Conservation (phyloP, 2,113 vertebrate genomes). For the cattle (Bos taurus) region DNA sequence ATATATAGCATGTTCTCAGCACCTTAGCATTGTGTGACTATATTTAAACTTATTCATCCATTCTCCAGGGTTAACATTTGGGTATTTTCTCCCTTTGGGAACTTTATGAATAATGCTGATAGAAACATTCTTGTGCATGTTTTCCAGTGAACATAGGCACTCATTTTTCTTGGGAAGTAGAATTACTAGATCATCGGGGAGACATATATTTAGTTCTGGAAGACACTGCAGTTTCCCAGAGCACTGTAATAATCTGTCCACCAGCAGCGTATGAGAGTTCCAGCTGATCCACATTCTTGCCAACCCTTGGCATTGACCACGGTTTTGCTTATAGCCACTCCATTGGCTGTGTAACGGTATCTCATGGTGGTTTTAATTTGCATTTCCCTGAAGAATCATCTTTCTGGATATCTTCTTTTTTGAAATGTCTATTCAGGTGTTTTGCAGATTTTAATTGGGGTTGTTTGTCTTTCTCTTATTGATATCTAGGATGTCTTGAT, state of each 20-base stretch:
- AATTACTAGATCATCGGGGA: neutral
- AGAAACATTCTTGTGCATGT: neutral
- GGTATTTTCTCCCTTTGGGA: neutral
- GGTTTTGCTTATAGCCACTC: neutral
- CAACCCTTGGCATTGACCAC: neutral
- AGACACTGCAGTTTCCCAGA: neutral
- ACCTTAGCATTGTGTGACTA: neutral
- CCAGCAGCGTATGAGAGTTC: neutral
- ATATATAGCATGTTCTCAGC: neutral
- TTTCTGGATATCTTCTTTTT: neutral
- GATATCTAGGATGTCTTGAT: neutral
- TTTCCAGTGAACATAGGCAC: neutral
- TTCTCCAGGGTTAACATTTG: neutral
- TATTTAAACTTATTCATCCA: neutral
- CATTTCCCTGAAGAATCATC: neutral
- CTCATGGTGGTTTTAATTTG: neutral
- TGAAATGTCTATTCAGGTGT: conserved; percentile 24
- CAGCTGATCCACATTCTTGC: neutral
- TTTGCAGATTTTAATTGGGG: neutral
- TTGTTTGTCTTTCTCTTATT: neutral
- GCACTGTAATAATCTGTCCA: neutral
- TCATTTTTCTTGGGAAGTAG: neutral
- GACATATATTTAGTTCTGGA: neutral
- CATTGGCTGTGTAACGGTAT: neutral
- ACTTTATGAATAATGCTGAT: neutral